phyloP scores from a whole-genome alignment of 2,888 invertebrate genomes.

The Physocephala rufipes region DNA sequence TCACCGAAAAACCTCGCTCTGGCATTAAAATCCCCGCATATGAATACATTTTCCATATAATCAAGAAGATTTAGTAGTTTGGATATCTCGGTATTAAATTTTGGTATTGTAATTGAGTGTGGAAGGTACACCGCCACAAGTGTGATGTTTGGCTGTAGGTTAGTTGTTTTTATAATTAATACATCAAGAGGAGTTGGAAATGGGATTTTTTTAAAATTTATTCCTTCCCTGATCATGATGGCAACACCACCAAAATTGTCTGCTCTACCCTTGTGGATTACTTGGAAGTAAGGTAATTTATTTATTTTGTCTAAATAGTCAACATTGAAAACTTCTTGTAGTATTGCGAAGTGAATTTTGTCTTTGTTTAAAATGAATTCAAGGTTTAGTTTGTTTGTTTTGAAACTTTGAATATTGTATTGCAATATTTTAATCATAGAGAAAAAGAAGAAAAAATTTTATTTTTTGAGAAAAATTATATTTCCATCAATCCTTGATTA shows the following conservation, averaged over 20 bases:
- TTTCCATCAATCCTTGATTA: neutral
- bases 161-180: neutral
- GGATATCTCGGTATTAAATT: neutral
- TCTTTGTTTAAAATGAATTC: neutral
- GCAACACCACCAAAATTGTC: constrained; percentile 16
- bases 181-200: neutral
- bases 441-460: too few relatives aligned
- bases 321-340: neutral
- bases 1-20: neutral
- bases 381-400: neutral
- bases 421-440: neutral
- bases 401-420: constrained; percentile 7
- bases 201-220: neutral
- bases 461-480: neutral
- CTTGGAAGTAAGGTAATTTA: neutral
- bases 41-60: neutral
- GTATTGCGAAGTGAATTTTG: neutral
- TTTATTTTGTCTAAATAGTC: neutral
- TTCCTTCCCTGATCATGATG: neutral
- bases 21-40: constrained; percentile 9
- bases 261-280: neutral
- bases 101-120: neutral
- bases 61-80: neutral
- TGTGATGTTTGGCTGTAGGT: neutral
- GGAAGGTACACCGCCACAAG: neutral